phyloP scores from a whole-genome alignment of 2,888 invertebrate species.

The Cephus runcator region DNA sequence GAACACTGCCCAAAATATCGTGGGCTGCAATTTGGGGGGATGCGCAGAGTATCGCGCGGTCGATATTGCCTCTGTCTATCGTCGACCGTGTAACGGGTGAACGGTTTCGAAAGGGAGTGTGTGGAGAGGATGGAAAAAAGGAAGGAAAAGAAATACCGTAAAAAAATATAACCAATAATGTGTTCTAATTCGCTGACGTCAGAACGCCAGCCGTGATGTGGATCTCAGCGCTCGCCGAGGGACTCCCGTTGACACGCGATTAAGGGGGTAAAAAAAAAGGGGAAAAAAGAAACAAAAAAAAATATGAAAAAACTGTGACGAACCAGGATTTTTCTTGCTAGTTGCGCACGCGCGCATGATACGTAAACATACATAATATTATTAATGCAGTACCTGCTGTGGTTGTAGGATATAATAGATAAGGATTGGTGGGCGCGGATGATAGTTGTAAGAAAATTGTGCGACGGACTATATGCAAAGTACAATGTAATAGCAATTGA shows the following conservation, averaged over 20 bases:
- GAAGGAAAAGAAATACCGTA: neutral
- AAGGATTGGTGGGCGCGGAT: constrained; percentile 12
- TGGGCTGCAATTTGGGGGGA: neutral
- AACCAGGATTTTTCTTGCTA: neutral
- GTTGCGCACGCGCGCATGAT: constrained; percentile 6
- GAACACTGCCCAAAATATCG: neutral
- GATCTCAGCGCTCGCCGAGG: constrained; percentile 20
- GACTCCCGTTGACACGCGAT: constrained; percentile 8
- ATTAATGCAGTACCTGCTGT: constrained; percentile 27
- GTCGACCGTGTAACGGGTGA: neutral
- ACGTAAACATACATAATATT: constrained; percentile 11
- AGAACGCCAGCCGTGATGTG: constrained; percentile 19
- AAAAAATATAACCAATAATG: constrained; percentile 21
- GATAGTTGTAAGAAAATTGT: constrained; percentile 7
- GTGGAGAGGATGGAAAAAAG: neutral
- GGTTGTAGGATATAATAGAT: constrained; percentile 22
- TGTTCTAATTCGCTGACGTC: constrained; percentile 21
- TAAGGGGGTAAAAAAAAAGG: neutral
- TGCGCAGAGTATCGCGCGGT: neutral
- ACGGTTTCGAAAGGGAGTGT: neutral
- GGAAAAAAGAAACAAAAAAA: neutral
- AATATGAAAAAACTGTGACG: neutral
- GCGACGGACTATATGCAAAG: constrained; percentile 1
- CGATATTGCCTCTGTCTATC: neutral
- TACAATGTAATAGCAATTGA: constrained; percentile 5